Base-by-base conservation (phyloP, 2,888 invertebrate genomes). In the Thymelicus lineola region DNA sequence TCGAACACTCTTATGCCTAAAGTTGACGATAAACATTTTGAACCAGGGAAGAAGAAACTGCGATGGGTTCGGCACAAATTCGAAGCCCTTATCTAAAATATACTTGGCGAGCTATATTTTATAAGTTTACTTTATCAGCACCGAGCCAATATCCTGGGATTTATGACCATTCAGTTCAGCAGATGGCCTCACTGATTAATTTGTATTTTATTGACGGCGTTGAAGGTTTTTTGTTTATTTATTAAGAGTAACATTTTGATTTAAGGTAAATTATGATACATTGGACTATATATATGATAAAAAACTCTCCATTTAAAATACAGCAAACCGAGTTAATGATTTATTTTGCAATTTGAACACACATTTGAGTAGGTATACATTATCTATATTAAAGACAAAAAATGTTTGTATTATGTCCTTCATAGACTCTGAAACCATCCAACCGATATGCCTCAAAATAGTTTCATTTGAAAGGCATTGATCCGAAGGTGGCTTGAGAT, bases 1-100 rank as follows among this genome's bases (percentile, higher is more conserved):
- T 28, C 28, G 28, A 3, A 5, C 28, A n/a, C n/a, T n/a, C n/a
- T n/a, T 28, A 28, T 28, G 5, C 55, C 36, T 60, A 69, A 70
- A 71, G 63, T 67, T 73, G 63, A 73, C 74, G 73, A 75, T 76
- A 75, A 77, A 76, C 72, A 74, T 74, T 48, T 76, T 72, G 57
- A 67, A 50, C 53, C 42, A 38, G 42, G 28, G 46, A 71, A 71
- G 71, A 74, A 73, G 72, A 64, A 73, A 72, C 71, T 73, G 57
- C 69, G 66, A 67, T 66, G 62, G 65, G 70, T 36, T 57, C 61
- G 66, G 70, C 63, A 73, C 59, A 64, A 64, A 64, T 64, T 64
- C 55, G 62, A 67, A 71, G 48, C 15, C 53, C 61, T 68, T 68
- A 71, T 75, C 74, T 74, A 50, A 72, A 74, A 73, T 72, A 75